A percentile compares a stretch with the other conserved stretches of the same genome.
These are phyloP conservation scores for Melanostoma mellinum DNA, from an alignment of 2,888 invertebrate species.

Conservation along the genomic window DNA sequence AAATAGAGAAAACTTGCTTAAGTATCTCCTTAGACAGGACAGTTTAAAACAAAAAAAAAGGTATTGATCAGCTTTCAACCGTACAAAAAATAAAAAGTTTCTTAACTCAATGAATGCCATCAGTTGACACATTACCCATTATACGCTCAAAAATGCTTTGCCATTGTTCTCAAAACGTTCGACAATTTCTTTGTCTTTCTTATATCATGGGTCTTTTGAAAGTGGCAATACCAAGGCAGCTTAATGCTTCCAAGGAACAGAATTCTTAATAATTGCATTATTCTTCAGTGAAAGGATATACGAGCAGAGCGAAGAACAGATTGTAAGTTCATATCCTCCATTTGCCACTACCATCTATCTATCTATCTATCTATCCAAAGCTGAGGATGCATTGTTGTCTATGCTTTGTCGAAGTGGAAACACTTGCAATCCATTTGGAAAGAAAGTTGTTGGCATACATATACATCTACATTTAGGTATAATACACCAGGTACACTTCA, in stretches of 20 bases:
- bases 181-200: conserved; percentile 3
- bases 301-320: conserved; percentile 24
- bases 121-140: conserved; percentile 42
- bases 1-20: too few species aligned
- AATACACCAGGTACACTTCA: conserved; percentile 2
- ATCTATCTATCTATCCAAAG: background rate
- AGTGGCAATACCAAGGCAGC: conserved; percentile 36
- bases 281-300: conserved; percentile 44
- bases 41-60: too few species aligned
- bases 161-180: conserved; percentile 5
- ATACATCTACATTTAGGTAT: background rate
- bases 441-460: conserved; percentile 31
- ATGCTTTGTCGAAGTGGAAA: conserved; percentile 34
- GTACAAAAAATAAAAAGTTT: conserved; percentile 22
- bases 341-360: conserved; percentile 17
- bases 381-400: conserved; percentile 37
- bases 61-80: too few species aligned
- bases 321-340: conserved; percentile 35
- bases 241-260: conserved; percentile 22
- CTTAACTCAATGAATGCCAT: conserved; percentile 52
- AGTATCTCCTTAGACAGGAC: too few species aligned
- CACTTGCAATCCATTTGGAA: conserved; percentile 60
- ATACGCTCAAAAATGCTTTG: conserved; percentile 21
- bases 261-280: conserved; percentile 67
- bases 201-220: conserved; percentile 9